Evolutionary conservation across 2,797 vertebrate species (phyloP).

Genomic region (Diglossa cyanea): DNA sequence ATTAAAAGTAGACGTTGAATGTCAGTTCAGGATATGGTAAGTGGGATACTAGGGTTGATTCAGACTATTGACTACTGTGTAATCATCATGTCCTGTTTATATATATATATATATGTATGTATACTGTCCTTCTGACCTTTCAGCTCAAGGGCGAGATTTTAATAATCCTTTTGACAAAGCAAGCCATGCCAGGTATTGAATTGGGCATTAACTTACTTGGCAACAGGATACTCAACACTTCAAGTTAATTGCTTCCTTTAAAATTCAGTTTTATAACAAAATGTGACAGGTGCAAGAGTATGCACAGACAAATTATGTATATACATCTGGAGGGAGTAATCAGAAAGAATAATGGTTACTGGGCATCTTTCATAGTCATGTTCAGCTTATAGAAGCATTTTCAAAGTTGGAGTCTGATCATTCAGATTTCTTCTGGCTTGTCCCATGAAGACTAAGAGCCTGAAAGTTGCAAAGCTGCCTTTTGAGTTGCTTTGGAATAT

Average conservation of each 20-base stretch:
- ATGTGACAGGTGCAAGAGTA: neutral
- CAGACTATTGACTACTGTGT: neutral
- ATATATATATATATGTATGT: neutral
- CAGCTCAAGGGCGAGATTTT: neutral
- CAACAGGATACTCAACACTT: neutral
- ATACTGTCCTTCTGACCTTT: neutral
- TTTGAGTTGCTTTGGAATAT: neutral
- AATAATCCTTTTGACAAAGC: neutral
- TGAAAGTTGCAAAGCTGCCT: neutral
- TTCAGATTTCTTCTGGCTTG: neutral
- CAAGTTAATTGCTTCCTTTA: neutral
- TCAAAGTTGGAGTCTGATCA: neutral
- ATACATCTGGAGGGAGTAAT: neutral
- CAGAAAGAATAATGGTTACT: neutral
- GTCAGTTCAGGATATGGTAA: neutral
- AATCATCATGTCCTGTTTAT: neutral
- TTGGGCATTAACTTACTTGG: neutral
- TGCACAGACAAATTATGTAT: neutral
- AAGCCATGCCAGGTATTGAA: neutral
- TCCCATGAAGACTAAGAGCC: neutral
- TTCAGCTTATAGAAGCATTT: neutral
- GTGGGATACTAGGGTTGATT: neutral
- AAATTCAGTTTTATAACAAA: neutral
- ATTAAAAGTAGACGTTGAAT: neutral
- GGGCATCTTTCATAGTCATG: neutral